Base-by-base conservation (phyloP, 2,888 invertebrate species). In the Blastobasis adustella region DNA sequence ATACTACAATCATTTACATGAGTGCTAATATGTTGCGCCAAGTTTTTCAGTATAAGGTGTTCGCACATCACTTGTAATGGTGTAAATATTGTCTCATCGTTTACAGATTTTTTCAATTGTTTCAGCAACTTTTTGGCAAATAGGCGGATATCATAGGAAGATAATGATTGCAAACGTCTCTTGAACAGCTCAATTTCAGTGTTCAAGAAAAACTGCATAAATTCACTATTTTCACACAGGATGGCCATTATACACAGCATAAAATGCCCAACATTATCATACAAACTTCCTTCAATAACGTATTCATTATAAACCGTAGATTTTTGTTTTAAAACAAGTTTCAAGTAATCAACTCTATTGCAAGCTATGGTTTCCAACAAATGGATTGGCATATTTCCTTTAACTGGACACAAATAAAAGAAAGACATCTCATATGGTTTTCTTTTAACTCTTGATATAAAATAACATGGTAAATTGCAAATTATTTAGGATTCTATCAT, bases 251-350 rank as follows among this genome's bases (percentile, higher is more conserved):
- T 76, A 70, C 91, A 89, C 10, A 91, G 66, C 61, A 82, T 79
- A 63, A 90, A 92, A 69, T 92, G 92, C 42, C 92, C 91, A 46
- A 90, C 82, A 56, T 89, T 89, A 61, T 92, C 92, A 57, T 90
- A 86, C 7, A 84, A 60, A 54, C 91, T 90, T 57, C 90, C 90
- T 71, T 92, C 92, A 9, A 90, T 69, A 45, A 91, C 76, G 74
- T 88, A 91, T 72, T 91, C 90, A 46, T 88, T 89, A 54, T 89
- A 90, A 55, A 60, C 60, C 37, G 55, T 56, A 49, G 65, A 55
- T 51, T 80, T 71, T 38, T 71, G 68, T 46, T 72, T 71, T 45
- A 72, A 62, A 51, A 89, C 54, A 5, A 74, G 63, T 62, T 81
- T 79, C 56, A 91, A 80, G 67, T 89, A 90, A 51, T 85, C 76